Conservation (phyloP, 2,797 vertebrate species). For the Crenichthys baileyi region DNA sequence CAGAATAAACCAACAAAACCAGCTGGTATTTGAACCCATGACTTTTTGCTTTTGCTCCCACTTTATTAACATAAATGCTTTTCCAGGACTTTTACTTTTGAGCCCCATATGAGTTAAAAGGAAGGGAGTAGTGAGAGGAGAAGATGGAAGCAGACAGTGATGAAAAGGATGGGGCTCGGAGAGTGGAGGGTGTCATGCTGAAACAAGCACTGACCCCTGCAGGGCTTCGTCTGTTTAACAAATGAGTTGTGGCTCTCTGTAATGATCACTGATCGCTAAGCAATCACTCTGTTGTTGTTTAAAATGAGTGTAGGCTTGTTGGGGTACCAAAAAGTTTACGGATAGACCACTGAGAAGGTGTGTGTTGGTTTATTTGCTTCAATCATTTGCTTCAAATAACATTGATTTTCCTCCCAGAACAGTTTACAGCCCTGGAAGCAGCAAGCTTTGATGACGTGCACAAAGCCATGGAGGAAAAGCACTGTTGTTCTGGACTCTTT, state of each 20-base stretch:
- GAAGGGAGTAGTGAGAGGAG: background rate
- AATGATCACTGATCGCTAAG: background rate
- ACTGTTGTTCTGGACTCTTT: background rate
- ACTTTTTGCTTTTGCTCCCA: background rate
- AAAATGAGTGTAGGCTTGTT: background rate
- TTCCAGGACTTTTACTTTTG: background rate
- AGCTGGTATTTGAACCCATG: background rate
- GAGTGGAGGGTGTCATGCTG: constrained; percentile 36
- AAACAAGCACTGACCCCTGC: constrained; percentile 55
- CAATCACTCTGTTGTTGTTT: background rate
- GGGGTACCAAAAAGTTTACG: background rate
- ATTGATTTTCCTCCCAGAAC: background rate
- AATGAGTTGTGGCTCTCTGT: constrained; percentile 33
- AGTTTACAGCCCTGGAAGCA: background rate
- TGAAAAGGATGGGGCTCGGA: constrained; percentile 18
- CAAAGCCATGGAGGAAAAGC: too few species aligned
- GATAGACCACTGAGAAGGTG: background rate
- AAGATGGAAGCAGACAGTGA: constrained; percentile 16
- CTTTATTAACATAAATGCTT: background rate
- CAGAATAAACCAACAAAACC: background rate
- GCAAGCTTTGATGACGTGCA: background rate
- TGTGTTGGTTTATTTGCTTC: background rate
- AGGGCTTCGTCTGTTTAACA: constrained; percentile 51
- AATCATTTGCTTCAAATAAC: background rate
- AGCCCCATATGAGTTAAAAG: background rate